phyloP scores from a whole-genome alignment of 2,113 vertebrate species.

The Sylvietta virens region DNA sequence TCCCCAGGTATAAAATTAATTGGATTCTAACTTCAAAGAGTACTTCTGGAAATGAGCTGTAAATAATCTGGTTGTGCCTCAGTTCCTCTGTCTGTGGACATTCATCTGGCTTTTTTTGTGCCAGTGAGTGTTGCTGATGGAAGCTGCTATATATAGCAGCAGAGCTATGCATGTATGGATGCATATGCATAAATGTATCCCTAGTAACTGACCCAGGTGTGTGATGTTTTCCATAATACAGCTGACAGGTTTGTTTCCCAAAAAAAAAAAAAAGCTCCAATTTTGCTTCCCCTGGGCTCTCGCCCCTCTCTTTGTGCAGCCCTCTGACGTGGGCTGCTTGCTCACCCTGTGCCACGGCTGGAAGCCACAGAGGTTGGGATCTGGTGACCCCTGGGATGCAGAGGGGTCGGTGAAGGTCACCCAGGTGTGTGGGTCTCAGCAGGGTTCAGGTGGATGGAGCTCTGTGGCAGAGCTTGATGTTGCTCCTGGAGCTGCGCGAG shows the following conservation, averaged over 20 bases:
- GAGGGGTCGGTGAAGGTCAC: background rate
- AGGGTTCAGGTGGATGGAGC: background rate
- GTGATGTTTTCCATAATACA: background rate
- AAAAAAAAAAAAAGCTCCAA: background rate
- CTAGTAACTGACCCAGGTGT: background rate
- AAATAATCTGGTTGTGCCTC: slow-evolving; percentile 52
- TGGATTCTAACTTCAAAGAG: slow-evolving; percentile 50
- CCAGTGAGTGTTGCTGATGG: background rate
- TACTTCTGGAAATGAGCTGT: slow-evolving; percentile 4
- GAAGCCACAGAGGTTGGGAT: fast-evolving
- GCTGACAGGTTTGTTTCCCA: background rate
- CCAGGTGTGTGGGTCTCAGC: background rate
- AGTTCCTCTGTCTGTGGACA: slow-evolving; percentile 40
- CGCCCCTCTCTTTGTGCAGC: background rate
- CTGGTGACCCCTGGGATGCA: background rate
- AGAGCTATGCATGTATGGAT: background rate
- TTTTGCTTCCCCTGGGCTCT: background rate
- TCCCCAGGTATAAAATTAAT: slow-evolving; percentile 49
- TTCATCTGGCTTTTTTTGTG: background rate
- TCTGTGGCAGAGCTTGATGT: background rate
- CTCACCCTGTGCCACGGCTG: fast-evolving
- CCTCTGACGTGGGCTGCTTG: fast-evolving
- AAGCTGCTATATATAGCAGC: slow-evolving; percentile 22
- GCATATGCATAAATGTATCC: background rate
- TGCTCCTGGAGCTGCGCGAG: background rate